Evolutionary conservation across 2,113 vertebrate genomes (phyloP).

Genomic region (Ammospiza caudacuta): DNA sequence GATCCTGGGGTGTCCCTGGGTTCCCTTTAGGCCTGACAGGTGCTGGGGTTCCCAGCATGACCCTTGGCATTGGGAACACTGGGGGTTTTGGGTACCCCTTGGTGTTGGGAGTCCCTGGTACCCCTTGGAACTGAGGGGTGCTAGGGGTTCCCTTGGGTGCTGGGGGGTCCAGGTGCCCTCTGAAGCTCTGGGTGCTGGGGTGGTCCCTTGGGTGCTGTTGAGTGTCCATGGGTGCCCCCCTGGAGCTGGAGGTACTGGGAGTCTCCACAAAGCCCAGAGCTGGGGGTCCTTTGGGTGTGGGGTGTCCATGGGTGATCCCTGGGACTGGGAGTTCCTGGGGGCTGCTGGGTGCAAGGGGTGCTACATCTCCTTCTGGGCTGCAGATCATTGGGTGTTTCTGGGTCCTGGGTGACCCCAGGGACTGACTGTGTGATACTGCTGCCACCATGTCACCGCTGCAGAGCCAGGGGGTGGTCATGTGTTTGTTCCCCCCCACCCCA

Average conservation of each 20-base stretch:
- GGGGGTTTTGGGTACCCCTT: not conserved
- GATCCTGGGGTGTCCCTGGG: not conserved
- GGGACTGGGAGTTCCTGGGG: not conserved
- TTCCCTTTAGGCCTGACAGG: not conserved
- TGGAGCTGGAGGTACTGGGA: not conserved
- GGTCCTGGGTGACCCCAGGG: not conserved
- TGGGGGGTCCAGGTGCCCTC: not conserved
- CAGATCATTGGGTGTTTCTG: not conserved
- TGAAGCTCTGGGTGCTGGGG: not conserved
- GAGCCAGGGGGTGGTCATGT: not conserved
- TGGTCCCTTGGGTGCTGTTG: not conserved
- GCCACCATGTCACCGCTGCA: not conserved
- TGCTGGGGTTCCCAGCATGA: not conserved
- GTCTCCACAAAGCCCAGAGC: not conserved
- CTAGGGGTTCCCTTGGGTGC: not conserved
- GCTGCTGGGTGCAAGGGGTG: not conserved
- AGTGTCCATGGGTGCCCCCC: too few species aligned
- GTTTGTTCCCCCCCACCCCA: not conserved
- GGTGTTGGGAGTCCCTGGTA: not conserved
- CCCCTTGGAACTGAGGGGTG: not conserved
- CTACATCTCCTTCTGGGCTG: not conserved
- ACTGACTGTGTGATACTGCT: not conserved
- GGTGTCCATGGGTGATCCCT: too few species aligned
- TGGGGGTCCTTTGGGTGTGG: not conserved
- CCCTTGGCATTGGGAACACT: not conserved